Percentiles rank a stretch among this genome's conserved stretches.
Conservation (phyloP, 2,797 vertebrate genomes). For the Champsocephalus esox region DNA sequence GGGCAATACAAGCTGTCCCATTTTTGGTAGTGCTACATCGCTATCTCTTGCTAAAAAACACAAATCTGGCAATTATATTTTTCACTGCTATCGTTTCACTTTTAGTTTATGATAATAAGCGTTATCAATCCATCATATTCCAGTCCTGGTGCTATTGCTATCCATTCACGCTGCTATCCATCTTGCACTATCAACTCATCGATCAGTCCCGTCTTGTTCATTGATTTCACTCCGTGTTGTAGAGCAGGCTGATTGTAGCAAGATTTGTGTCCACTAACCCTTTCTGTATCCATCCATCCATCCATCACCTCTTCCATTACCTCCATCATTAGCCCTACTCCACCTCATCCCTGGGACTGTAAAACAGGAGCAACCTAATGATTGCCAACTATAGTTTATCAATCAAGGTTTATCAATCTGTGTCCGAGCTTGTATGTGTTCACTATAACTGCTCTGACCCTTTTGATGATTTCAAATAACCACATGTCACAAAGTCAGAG, state of each 20-base stretch:
- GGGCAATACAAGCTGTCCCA: no score
- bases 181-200: constrained; percentile 76
- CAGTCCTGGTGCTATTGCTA: constrained; percentile 53
- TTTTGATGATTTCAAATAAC: constrained; percentile 22
- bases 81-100: no score
- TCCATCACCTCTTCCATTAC: constrained; percentile 75
- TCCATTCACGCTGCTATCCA: constrained; percentile 65
- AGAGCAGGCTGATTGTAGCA: constrained; percentile 71
- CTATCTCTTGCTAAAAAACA: no score
- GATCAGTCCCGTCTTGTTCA: constrained; percentile 81
- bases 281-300: constrained; percentile 64
- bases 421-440: constrained; percentile 6
- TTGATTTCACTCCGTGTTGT: constrained; percentile 78
- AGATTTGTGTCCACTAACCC: constrained; percentile 79
- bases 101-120: no score
- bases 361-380: constrained; percentile 50
- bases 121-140: constrained; percentile 57
- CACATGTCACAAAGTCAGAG: background rate
- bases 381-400: constrained; percentile 41
- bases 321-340: constrained; percentile 71
- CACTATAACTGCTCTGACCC: background rate
- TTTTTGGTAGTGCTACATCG: no score
- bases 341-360: constrained; percentile 49
- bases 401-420: constrained; percentile 23
- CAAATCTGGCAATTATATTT: no score